Conservation (phyloP, 2,113 vertebrate species). For the Hydropotes inermis region DNA sequence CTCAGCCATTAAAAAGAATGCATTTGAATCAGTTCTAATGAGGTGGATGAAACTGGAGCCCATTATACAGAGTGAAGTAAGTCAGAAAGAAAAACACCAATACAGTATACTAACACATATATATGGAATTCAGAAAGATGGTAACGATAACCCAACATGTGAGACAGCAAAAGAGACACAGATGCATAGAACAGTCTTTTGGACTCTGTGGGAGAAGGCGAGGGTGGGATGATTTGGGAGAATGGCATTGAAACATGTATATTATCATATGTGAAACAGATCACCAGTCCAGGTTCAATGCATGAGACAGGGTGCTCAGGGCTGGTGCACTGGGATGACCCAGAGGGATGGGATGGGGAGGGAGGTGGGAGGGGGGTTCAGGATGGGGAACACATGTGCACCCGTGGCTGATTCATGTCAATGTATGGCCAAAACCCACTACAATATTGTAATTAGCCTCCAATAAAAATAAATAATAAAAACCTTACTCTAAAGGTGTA, state of each 20-base stretch:
- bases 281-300: neutral
- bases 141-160: accelerated
- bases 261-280: neutral
- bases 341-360: neutral
- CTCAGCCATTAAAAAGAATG: neutral
- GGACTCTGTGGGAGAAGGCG: neutral
- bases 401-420: neutral
- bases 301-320: neutral
- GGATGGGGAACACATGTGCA: neutral
- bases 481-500: neutral
- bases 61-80: neutral
- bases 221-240: neutral
- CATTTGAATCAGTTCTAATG: neutral
- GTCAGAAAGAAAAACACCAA: neutral
- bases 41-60: neutral
- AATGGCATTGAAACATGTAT: neutral
- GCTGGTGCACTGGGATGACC: neutral
- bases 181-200: neutral
- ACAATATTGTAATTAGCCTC: neutral
- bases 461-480: neutral
- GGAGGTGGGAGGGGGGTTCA: neutral
- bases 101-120: neutral
- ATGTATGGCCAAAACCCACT: neutral
- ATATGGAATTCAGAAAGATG: neutral
- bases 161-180: neutral